A percentile compares a stretch with the other conserved stretches of the same genome.
phyloP scores from a whole-genome alignment of 2,113 vertebrate species.

The Rissa tridactyla region DNA sequence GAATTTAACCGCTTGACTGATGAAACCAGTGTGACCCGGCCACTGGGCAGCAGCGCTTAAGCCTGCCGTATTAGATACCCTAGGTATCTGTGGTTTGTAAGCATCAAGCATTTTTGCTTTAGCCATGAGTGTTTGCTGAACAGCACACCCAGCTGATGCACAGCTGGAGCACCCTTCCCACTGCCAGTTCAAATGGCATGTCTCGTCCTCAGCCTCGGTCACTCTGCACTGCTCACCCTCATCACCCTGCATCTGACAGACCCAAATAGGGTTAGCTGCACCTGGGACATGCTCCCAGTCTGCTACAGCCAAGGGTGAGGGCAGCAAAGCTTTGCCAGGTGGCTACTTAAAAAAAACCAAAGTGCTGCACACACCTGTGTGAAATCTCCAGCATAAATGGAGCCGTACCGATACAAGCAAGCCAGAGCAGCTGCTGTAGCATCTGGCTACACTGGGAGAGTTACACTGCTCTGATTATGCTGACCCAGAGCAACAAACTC shows the following conservation, averaged over 20 bases:
- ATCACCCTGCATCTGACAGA: rapidly evolving
- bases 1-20: not conserved
- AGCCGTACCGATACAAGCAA: rapidly evolving
- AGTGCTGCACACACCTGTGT: rapidly evolving
- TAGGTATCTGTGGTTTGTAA: not conserved
- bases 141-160: not conserved
- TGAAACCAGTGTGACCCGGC: not conserved
- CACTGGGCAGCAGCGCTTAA: not conserved
- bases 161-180: not conserved
- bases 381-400: not conserved
- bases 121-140: not conserved
- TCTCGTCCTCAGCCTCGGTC: not conserved
- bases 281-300: not conserved
- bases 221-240: rapidly evolving
- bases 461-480: not conserved
- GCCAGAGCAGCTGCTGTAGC: not conserved
- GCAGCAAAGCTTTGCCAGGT: not conserved
- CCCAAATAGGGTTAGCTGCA: not conserved
- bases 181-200: not conserved
- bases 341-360: not conserved
- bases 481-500: not conserved
- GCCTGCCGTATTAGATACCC: not conserved
- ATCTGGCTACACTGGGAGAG: rapidly evolving
- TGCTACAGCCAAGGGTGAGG: not conserved
- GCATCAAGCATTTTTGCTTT: not conserved